These are phyloP conservation scores for Euzophera pinguis DNA, from an alignment of 2,888 invertebrate species.

Conservation along the genomic window DNA sequence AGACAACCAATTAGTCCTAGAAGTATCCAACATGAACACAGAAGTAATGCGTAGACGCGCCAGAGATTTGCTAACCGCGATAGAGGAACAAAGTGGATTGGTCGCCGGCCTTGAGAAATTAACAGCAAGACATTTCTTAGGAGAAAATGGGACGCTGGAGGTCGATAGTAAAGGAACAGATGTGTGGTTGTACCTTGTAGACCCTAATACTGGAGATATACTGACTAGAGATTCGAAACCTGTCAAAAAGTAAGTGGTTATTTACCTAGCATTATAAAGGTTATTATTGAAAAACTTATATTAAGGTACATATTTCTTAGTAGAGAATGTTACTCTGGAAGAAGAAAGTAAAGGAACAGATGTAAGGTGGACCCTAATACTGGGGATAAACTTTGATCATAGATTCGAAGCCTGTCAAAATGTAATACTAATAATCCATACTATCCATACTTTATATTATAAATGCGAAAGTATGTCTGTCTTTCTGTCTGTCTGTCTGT, in stretches of 20 bases:
- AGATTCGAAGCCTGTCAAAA: too few species aligned
- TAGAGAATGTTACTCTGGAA: too few species aligned
- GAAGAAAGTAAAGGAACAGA: too few species aligned
- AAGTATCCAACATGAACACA: slow-evolving; percentile 86
- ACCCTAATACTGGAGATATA: slow-evolving; percentile 88
- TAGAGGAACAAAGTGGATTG: slow-evolving; percentile 87
- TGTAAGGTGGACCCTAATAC: too few species aligned
- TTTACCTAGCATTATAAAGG: too few species aligned
- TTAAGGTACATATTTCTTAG: too few species aligned
- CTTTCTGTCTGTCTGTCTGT: too few species aligned
- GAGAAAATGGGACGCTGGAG: slow-evolving; percentile 87
- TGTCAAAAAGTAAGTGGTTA: slow-evolving; percentile 81
- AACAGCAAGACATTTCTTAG: slow-evolving; percentile 86
- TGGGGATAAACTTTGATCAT: too few species aligned
- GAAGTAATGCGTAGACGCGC: slow-evolving; percentile 81
- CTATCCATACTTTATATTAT: too few species aligned
- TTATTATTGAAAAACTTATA: too few species aligned
- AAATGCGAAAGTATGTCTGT: too few species aligned
- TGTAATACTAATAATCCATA: too few species aligned
- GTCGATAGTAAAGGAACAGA: slow-evolving; percentile 88
- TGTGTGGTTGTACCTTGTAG: slow-evolving; percentile 92
- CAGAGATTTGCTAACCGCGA: slow-evolving; percentile 73
- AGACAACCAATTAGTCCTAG: slow-evolving; percentile 87
- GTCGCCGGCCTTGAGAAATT: slow-evolving; percentile 91
- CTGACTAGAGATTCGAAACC: slow-evolving; percentile 85